Evolutionary conservation across 2,113 vertebrate species (phyloP).

Genomic region (Chloebia gouldiae): DNA sequence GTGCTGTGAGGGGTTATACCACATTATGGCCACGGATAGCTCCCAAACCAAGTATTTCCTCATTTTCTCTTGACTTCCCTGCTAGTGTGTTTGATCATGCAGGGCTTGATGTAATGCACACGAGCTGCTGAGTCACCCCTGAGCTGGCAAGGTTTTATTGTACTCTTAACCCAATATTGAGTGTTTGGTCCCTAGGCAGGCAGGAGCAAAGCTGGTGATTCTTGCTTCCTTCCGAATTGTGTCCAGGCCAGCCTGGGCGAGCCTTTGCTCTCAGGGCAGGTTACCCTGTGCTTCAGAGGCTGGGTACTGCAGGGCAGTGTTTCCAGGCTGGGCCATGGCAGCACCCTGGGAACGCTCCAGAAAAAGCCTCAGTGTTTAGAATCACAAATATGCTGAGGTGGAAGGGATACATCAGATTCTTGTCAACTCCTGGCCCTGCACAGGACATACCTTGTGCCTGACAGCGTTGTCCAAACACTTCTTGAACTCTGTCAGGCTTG

Average conservation of each 20-base stretch:
- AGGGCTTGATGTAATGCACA: background rate
- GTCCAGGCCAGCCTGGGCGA: background rate
- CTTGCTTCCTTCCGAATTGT: background rate
- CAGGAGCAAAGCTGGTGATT: background rate
- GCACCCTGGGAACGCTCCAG: background rate
- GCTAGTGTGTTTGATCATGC: background rate
- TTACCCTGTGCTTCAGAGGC: fast-evolving
- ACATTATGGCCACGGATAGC: fast-evolving
- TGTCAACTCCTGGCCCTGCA: background rate
- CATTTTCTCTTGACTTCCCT: background rate
- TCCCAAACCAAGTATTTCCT: background rate
- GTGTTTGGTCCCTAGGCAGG: background rate
- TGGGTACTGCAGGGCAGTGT: fast-evolving
- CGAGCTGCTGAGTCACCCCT: background rate
- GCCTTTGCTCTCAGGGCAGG: background rate
- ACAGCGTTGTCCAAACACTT: background rate
- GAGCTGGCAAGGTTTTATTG: background rate
- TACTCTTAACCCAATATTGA: background rate
- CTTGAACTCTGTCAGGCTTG: background rate
- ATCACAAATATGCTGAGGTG: background rate
- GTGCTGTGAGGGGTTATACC: background rate
- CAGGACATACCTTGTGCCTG: background rate
- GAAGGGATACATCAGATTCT: background rate
- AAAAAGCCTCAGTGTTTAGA: background rate
- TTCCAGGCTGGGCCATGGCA: background rate